phyloP scores from a whole-genome alignment of 1,140 invertebrate genomes.

The Drosophila sechellia region DNA sequence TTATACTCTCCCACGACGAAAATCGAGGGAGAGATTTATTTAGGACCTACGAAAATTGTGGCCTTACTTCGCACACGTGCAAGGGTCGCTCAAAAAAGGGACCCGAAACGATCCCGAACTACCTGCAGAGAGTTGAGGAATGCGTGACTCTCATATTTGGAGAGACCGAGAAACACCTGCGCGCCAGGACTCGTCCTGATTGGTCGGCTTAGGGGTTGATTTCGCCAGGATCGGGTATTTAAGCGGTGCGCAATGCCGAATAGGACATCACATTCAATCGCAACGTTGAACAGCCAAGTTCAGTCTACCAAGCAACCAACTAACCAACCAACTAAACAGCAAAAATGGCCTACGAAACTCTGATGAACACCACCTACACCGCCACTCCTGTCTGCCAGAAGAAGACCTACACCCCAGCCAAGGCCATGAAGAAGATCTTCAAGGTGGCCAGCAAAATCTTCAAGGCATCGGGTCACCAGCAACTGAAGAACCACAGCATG shows the following conservation, averaged over 20 bases:
- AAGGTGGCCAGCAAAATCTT: slow-evolving; percentile 49
- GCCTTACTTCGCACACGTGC: slow-evolving; percentile 58
- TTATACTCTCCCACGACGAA: slow-evolving; percentile 69
- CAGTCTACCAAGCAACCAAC: neutral
- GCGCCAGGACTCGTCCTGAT: slow-evolving; percentile 47
- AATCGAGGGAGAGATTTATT: slow-evolving; percentile 48
- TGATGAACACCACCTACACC: slow-evolving; percentile 27
- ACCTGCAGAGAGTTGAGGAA: slow-evolving; percentile 47
- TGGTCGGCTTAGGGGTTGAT: slow-evolving; percentile 58
- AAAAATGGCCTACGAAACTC: slow-evolving; percentile 57
- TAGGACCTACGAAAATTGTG: slow-evolving; percentile 34
- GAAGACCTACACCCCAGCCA: slow-evolving; percentile 29
- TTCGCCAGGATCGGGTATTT: slow-evolving; percentile 39
- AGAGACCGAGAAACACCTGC: slow-evolving; percentile 59
- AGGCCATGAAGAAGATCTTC: slow-evolving; percentile 48
- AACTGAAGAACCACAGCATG: slow-evolving; percentile 10
- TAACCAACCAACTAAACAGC: neutral
- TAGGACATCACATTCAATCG: slow-evolving; percentile 48
- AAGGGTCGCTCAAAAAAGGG: slow-evolving; percentile 34
- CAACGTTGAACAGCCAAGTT: slow-evolving; percentile 37
- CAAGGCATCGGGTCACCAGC: slow-evolving; percentile 25
- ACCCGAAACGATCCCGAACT: slow-evolving; percentile 12
- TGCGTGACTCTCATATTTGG: slow-evolving; percentile 53
- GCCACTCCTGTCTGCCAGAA: slow-evolving; percentile 24
- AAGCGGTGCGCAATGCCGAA: slow-evolving; percentile 16